These are phyloP conservation scores for Pollenia angustigena DNA, from an alignment of 2,888 invertebrate genomes.

Conservation along the genomic window DNA sequence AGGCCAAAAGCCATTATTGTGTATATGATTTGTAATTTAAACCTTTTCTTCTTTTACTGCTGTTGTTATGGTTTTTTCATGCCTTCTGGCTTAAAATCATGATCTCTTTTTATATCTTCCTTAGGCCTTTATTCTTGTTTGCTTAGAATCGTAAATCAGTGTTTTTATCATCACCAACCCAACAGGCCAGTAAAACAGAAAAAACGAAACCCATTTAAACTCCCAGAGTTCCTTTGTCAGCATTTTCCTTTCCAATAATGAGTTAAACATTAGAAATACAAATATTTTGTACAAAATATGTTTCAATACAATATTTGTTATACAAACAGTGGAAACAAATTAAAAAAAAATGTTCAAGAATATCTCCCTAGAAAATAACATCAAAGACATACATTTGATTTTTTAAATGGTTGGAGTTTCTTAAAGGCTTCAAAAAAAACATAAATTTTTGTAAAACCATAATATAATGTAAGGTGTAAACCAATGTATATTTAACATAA, in stretches of 20 bases:
- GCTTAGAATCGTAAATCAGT: conserved; percentile 69
- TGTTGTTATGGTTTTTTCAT: conserved; percentile 21
- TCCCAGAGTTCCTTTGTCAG: conserved; percentile 68
- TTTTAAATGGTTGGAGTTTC: not conserved
- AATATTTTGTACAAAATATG: not conserved
- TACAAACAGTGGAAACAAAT: conserved; percentile 18
- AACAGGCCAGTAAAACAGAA: not conserved
- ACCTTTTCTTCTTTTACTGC: conserved; percentile 61
- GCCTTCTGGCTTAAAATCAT: conserved; percentile 61
- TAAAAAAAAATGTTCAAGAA: not conserved
- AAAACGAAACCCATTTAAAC: conserved; percentile 5
- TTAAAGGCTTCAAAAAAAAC: conserved; percentile 5
- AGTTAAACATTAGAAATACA: conserved; percentile 34
- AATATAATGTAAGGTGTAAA: conserved; percentile 61
- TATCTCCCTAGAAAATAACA: conserved; percentile 45
- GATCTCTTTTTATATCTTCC: conserved; percentile 15
- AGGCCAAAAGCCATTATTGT: conserved; percentile 53
- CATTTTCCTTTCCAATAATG: conserved; percentile 54
- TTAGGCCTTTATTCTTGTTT: not conserved
- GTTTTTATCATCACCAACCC: conserved; percentile 63
- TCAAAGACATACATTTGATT: conserved; percentile 35
- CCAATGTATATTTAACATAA: not conserved
- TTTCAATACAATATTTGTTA: conserved; percentile 24
- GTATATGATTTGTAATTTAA: conserved; percentile 66
- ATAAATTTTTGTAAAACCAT: conserved; percentile 23